Conservation (phyloP, 2,113 vertebrate species). For the Perca schrenkii region DNA sequence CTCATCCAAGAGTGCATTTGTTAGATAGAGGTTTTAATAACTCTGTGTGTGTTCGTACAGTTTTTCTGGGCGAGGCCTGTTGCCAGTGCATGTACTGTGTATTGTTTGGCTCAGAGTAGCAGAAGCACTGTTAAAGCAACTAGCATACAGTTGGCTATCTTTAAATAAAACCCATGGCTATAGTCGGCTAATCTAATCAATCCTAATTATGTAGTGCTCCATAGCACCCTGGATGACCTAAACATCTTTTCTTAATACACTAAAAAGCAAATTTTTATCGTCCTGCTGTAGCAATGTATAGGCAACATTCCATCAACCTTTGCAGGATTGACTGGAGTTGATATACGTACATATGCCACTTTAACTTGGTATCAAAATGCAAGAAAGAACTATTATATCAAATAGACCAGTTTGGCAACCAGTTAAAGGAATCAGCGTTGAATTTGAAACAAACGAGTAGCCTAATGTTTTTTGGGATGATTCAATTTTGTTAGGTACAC, state of each 20-base stretch:
- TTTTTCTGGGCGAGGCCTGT: neutral
- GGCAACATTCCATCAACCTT: neutral
- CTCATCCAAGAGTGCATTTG: slow-evolving; percentile 36
- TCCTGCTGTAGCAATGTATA: neutral
- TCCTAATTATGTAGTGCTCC: neutral
- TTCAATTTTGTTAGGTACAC: neutral
- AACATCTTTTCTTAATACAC: neutral
- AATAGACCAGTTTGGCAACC: neutral
- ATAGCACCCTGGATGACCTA: neutral
- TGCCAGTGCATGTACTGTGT: slow-evolving; percentile 10
- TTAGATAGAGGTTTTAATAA: slow-evolving; percentile 38
- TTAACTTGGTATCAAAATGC: neutral
- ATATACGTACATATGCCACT: neutral
- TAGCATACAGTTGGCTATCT: neutral
- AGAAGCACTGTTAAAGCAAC: neutral
- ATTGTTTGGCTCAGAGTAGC: slow-evolving; percentile 17
- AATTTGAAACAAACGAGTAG: neutral
- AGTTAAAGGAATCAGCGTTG: neutral
- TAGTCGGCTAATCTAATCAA: neutral
- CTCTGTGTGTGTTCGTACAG: slow-evolving; percentile 28
- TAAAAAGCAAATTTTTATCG: neutral
- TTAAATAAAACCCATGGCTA: neutral
- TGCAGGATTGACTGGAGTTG: neutral
- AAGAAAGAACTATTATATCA: neutral
- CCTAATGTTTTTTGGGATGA: no score